Percentiles rank a stretch among this genome's conserved stretches.
Evolutionary conservation across 2,113 vertebrate species (phyloP).

Genomic region (Zapus hudsonius): DNA sequence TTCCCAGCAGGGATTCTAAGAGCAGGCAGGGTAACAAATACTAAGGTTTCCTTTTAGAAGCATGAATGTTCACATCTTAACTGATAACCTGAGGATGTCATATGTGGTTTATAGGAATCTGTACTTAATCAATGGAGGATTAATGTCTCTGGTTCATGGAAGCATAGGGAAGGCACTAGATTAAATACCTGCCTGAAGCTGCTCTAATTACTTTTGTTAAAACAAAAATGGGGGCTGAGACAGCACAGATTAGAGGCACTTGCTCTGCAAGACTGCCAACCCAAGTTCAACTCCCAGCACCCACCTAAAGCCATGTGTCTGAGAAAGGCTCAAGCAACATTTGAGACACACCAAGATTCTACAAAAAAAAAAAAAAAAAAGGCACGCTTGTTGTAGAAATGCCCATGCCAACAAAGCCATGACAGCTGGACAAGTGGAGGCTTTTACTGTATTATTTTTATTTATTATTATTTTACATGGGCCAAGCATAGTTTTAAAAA

Average conservation of each 20-base stretch:
- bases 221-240: neutral
- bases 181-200: neutral
- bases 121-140: neutral
- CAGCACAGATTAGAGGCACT: too few relatives aligned
- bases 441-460: too few relatives aligned
- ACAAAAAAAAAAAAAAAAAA: too few relatives aligned
- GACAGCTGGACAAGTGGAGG: too few relatives aligned
- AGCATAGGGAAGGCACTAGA: neutral
- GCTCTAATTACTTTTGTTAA: neutral
- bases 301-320: neutral
- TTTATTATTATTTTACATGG: too few relatives aligned
- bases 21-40: neutral
- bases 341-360: neutral
- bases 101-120: neutral
- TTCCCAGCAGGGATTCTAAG: neutral
- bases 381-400: too few relatives aligned
- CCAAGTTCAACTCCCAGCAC: too few relatives aligned
- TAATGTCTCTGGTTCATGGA: neutral
- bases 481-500: too few relatives aligned
- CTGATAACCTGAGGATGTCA: neutral
- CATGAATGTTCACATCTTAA: neutral
- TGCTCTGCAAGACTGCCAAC: too few relatives aligned
- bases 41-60: neutral
- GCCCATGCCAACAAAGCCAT: too few relatives aligned
- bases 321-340: neutral